Base-by-base conservation (phyloP, 2,113 vertebrate genomes). In the Poecile atricapillus region DNA sequence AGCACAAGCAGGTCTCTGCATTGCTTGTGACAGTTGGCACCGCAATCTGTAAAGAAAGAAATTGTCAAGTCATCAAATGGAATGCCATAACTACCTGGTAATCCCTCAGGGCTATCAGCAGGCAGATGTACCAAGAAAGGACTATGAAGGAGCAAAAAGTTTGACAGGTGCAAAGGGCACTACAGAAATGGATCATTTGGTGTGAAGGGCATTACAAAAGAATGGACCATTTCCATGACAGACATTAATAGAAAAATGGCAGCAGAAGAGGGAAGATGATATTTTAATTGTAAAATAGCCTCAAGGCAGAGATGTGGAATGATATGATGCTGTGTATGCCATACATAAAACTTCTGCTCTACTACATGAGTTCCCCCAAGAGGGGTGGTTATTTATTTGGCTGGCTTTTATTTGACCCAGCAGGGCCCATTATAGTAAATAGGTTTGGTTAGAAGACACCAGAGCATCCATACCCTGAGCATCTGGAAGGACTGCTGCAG, bases 11-110 rank as follows among this genome's bases (percentile, higher is more conserved):
- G 98, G 90, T 99, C 99, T 88, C 99, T 98, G 96, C 99, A 99
- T 74, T 99, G 99, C 97, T 99, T 99, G 89, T 99, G 99, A 89
- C 99, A 99, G 96, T 99, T 99, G 83, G 99, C 99, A 33, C 99
- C 99, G 0, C 99, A 99, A 77, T 99, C 99, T 99, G 97, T 65
- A 87, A 91, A 83, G 83, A 80, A 73, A 83, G 37, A 39, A 64
- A 83, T 46, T 49, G 33, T 55, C 47, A 70, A n/a, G 41, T 35
- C 37, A 83, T 35, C 43, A 56, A 25, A 71, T 7, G 35, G 58
- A 68, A 95, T 91, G 28, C n/a, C 62, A 53, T 30, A 39, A 21
- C 37, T 79, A 7, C 22, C 25, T 75, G 13, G 43, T 59, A 46
- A 46, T 76, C 41, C n/a, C 73, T 74, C 43, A 17, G 14, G 33